phyloP scores from a whole-genome alignment of 2,113 vertebrate species.

The Accipiter virgatus region DNA sequence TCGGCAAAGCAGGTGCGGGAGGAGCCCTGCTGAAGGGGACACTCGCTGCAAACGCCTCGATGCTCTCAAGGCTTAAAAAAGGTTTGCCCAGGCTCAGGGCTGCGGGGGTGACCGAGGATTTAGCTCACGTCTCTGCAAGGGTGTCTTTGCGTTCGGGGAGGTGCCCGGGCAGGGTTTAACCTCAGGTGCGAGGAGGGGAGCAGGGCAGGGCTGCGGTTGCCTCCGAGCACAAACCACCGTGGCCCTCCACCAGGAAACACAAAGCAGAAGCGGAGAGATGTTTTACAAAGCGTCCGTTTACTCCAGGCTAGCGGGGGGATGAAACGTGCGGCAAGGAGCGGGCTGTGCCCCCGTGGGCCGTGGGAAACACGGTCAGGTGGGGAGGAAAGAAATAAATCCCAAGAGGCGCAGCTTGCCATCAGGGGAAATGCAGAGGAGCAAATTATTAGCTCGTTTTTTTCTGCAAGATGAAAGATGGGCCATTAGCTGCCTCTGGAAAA shows the following conservation, averaged over 20 bases:
- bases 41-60: accelerated
- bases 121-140: not conserved
- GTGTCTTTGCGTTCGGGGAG: not conserved
- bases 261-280: conserved; percentile 7
- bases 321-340: accelerated
- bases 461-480: not conserved
- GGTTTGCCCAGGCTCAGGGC: not conserved
- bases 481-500: conserved; percentile 46
- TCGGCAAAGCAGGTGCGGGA: not conserved
- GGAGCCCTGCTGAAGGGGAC: not conserved
- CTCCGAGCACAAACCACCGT: not conserved
- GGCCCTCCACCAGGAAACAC: not conserved
- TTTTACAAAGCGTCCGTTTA: not conserved
- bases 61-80: not conserved
- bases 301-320: not conserved
- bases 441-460: not conserved
- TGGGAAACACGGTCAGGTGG: not conserved
- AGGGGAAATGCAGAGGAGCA: not conserved
- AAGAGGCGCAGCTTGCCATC: not conserved
- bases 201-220: not conserved
- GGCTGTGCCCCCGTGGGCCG: not conserved
- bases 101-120: accelerated
- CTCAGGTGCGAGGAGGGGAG: not conserved
- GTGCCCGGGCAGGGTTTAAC: not conserved
- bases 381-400: not conserved